Percentiles rank a stretch among this genome's conserved stretches.
Evolutionary conservation across 2,888 invertebrate species (phyloP).

Genomic region (Athalia rosae): DNA sequence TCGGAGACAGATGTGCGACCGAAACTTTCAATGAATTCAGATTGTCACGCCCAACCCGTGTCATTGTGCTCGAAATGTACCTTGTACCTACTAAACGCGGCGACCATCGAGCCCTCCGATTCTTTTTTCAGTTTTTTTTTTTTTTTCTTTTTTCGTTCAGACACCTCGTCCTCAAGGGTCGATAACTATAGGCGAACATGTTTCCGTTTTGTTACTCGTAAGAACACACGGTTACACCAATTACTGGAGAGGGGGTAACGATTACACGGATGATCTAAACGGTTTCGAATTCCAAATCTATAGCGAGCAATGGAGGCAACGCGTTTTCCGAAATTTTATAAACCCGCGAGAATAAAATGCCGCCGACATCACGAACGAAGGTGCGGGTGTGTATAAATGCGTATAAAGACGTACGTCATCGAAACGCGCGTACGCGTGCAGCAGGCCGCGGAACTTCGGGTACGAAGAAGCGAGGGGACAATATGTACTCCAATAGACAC

Average conservation of each 20-base stretch:
- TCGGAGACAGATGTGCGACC: constrained; percentile 16
- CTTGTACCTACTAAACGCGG: background rate
- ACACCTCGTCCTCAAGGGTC: constrained; percentile 4
- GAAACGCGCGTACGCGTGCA: background rate
- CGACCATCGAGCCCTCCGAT: background rate
- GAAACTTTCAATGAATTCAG: constrained; percentile 65
- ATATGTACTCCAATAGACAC: constrained; percentile 46
- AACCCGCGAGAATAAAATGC: background rate
- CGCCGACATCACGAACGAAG: background rate
- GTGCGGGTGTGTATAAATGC: background rate
- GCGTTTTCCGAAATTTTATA: too few relatives aligned
- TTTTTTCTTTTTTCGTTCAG: constrained; percentile 13
- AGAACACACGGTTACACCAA: background rate
- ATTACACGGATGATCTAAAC: background rate
- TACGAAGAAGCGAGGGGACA: constrained; percentile 30
- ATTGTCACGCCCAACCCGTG: constrained; percentile 69
- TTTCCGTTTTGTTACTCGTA: background rate
- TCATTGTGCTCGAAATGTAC: constrained; percentile 18
- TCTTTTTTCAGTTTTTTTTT: background rate
- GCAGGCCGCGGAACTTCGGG: background rate
- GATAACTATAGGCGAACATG: background rate
- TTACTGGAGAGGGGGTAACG: background rate
- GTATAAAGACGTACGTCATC: background rate
- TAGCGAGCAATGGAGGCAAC: too few relatives aligned
- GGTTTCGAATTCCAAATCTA: background rate